Evolutionary conservation across 2,797 vertebrate species (phyloP), one percentile per base, ranked within the genome.

Genomic region (Sciaenops ocellatus): DNA sequence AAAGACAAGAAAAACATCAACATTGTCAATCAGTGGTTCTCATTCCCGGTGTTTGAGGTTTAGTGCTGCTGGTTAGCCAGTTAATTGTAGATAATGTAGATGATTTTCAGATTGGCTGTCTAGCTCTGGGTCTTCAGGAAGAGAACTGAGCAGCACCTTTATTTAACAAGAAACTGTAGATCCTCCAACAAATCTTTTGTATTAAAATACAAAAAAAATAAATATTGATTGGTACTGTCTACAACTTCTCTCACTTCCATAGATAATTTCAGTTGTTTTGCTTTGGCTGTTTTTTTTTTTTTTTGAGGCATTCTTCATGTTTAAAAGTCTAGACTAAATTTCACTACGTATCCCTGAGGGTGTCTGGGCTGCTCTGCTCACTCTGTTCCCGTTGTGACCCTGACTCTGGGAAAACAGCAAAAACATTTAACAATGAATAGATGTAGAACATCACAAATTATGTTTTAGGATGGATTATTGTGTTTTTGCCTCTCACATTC

Each of bases 261-360:
- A 15, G 24, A 28, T 67, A 30, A 63, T 28, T 61, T 73, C 26
- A 1, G 10, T n/a, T 8, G 24, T 59, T 72, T 41, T 48, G 8
- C 13, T 69, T 59, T 46, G 5, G 18, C 5, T 69, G 26, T 17
- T 50, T 4, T 26, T 64, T 90, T 26, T 64, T 90, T 76, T 60
- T 46, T 85, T 64, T 4, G 47, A 47, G 73, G 61, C n/a, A 28
- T 51, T 76, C 48, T 52, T 63, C 34, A 51, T 64, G 41, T 83
- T 62, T 42, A 38, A 26, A 76, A 63, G 63, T 83, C 66, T 59
- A 78, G 80, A 69, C 70, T 42, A 28, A 73, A 66, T 74, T 67
- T 80, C 15, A 47, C 64, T 65, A 26, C 1, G 12, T 24, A 34
- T 64, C 66, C 75, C 59, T 12, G 20, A 63, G 70, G 73, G 30